Evolutionary conservation across 2,888 invertebrate genomes (phyloP), one percentile per base, ranked within the genome.

Genomic region (Anoplius nigerrimus): DNA sequence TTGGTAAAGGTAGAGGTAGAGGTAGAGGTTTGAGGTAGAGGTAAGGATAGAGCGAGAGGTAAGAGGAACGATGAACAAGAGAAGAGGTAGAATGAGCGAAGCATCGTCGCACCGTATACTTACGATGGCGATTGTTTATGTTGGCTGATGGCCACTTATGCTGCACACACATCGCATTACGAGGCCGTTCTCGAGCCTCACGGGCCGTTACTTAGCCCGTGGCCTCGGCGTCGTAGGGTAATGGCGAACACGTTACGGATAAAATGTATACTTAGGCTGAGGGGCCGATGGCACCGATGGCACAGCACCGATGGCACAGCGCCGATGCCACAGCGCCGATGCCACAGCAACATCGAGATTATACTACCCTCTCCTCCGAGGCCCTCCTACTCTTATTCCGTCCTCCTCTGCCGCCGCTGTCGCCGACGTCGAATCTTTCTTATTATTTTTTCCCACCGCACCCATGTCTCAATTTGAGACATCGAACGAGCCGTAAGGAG

Each of bases 131-230:
- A 88, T 88, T 88, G 88, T 88, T 88, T 88, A 88, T 88, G 88
- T 88, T 88, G 88, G 87, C 87, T 88, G 87, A 88, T 88, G 87
- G 88, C 88, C 88, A 88, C 88, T 88, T 88, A 88, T 82, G 83
- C 78, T 86, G 85, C 86, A 86, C 86, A 85, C 87, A 86, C 86
- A 87, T 85, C 83, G 84, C 83, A 87, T 87, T 86, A 87, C 82
- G 75, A 70, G 72, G 79, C 72, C 76, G 74, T 75, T 74, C 76
- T 72, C 78, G 78, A 76, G 64, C 76, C 82, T 79, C 80, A 64
- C 73, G 79, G 79, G 80, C 79, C 87, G 84, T 87, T 86, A 86
- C 84, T 86, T 84, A 86, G 87, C 86, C 83, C 83, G 81, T 86
- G 84, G 85, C 86, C 80, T 82, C 82, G 76, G 74, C 82, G 82